These are phyloP conservation scores for Equus przewalskii DNA, from an alignment of 2,113 vertebrate species.

Conservation along the genomic window DNA sequence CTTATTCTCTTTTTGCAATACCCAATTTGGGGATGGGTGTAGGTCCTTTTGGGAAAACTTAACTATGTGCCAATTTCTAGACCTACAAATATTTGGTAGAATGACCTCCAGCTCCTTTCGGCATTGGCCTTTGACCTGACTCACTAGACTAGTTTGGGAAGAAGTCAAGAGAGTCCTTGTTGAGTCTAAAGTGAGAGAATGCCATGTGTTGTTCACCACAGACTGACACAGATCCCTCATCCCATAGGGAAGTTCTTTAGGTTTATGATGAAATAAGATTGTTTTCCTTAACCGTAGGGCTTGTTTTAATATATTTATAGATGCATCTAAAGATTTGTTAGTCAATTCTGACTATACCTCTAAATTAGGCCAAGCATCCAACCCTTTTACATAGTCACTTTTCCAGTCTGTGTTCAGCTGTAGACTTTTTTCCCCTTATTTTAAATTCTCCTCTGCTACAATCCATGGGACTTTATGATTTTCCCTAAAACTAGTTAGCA, in stretches of 20 bases:
- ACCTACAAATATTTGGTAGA: not conserved
- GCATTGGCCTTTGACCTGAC: not conserved
- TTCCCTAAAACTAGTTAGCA: not conserved
- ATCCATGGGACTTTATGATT: not conserved
- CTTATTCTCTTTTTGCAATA: not conserved
- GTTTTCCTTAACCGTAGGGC: not conserved
- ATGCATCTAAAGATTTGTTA: not conserved
- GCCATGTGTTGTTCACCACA: not conserved
- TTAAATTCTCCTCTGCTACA: constrained; percentile 39
- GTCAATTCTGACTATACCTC: not conserved
- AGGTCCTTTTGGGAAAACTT: constrained; percentile 11
- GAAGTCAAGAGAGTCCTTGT: not conserved
- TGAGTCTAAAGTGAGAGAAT: not conserved
- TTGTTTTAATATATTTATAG: not conserved
- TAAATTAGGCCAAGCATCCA: not conserved
- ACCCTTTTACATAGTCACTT: not conserved
- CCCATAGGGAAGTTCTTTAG: not conserved
- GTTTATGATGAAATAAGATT: not conserved
- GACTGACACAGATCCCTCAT: not conserved
- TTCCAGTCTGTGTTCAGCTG: not conserved
- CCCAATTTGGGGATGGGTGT: not conserved
- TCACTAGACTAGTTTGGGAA: constrained; percentile 19
- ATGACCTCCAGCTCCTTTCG: not conserved
- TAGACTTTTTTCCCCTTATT: not conserved
- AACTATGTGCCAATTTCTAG: not conserved